A percentile compares a stretch with the other conserved stretches of the same genome.
phyloP scores from a whole-genome alignment of 2,113 vertebrate species.

The Physeter macrocephalus region DNA sequence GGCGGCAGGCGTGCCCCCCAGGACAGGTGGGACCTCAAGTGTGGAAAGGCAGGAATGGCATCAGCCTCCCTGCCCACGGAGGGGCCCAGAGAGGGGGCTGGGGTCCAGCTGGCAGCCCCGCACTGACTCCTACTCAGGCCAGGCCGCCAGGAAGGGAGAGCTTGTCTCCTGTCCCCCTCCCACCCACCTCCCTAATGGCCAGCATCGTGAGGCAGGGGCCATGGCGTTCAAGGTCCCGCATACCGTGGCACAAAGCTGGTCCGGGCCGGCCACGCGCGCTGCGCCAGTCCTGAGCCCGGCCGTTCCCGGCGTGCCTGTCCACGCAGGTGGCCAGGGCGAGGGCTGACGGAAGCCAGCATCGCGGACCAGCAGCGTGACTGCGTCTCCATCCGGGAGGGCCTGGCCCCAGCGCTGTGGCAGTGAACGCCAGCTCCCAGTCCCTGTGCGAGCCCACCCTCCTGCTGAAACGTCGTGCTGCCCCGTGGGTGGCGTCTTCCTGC shows the following conservation, averaged over 20 bases:
- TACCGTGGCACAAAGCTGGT: not conserved
- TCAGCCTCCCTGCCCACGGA: no score
- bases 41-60: not conserved
- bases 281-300: not conserved
- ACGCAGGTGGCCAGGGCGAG: not conserved
- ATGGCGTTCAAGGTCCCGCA: not conserved
- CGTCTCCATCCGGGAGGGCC: accelerated
- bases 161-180: no score
- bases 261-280: accelerated
- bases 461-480: not conserved
- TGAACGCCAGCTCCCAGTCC: not conserved
- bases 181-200: not conserved
- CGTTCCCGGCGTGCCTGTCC: not conserved
- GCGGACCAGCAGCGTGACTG: not conserved
- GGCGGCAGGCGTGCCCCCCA: not conserved
- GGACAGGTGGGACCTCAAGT: not conserved
- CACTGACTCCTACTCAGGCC: not conserved
- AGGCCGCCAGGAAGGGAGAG: no score
- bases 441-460: no score
- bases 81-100: not conserved
- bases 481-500: not conserved
- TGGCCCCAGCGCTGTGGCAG: no score
- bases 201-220: no score
- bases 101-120: no score
- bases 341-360: accelerated